phyloP scores from a whole-genome alignment of 2,888 invertebrate species.

The Agonopterix subpropinquella region DNA sequence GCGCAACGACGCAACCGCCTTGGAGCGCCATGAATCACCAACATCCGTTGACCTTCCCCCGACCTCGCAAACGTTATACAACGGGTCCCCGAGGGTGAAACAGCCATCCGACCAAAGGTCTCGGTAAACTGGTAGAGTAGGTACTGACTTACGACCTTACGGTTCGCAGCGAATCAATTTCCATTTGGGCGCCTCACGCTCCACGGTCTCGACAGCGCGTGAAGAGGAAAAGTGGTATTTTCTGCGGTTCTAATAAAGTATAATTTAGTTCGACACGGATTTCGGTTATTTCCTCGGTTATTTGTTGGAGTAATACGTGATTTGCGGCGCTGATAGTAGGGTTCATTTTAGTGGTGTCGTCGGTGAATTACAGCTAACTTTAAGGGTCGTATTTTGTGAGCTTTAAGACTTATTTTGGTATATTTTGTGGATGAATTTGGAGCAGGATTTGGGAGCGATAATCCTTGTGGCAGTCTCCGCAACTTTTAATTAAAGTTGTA shows the following conservation, averaged over 20 bases:
- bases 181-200: constrained; percentile 45
- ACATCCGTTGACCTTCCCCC: constrained; percentile 26
- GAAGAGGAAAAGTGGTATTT: constrained; percentile 36
- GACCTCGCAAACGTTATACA: constrained; percentile 17
- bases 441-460: constrained; percentile 24
- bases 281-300: constrained; percentile 46
- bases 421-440: constrained; percentile 24
- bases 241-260: constrained; percentile 38
- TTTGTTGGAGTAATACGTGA: constrained; percentile 67
- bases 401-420: constrained; percentile 27
- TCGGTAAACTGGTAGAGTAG: constrained; percentile 18
- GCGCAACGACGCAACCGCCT: constrained; percentile 42
- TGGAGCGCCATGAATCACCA: constrained; percentile 32
- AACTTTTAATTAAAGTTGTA: constrained; percentile 55
- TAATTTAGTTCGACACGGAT: constrained; percentile 41
- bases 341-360: constrained; percentile 32
- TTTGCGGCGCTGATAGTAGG: constrained; percentile 54
- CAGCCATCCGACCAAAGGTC: constrained; percentile 35
- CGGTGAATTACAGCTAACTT: constrained; percentile 10
- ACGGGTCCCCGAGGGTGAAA: constrained; percentile 25
- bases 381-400: constrained; percentile 23
- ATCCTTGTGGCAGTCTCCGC: constrained; percentile 32
- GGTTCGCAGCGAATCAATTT: constrained; percentile 63
- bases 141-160: constrained; percentile 49
- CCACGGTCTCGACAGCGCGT: constrained; percentile 14